Percentiles rank a stretch among this genome's conserved stretches.
Evolutionary conservation across 1,140 invertebrate genomes (phyloP).

Genomic region (Pollicipes pollicipes): DNA sequence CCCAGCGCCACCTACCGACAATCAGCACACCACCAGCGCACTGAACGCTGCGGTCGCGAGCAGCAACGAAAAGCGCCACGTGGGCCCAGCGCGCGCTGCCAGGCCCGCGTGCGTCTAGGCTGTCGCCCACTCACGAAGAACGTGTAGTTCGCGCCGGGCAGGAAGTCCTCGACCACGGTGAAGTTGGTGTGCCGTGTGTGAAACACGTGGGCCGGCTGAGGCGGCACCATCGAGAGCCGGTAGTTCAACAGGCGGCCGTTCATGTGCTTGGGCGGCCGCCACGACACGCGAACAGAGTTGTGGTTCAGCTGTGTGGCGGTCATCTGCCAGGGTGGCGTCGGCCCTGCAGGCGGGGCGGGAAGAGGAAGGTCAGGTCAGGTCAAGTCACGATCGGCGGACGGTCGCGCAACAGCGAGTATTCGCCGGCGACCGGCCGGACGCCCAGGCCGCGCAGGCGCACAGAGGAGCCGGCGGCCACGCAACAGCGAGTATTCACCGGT

Average conservation of each 20-base stretch:
- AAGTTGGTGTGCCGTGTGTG: background rate
- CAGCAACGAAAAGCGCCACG: too few species aligned
- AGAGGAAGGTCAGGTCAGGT: background rate
- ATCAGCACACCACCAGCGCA: too few species aligned
- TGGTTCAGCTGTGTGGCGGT: conserved; percentile 21
- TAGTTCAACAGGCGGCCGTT: conserved; percentile 45
- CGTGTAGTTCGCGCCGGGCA: conserved; percentile 41
- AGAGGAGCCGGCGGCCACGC: too few species aligned
- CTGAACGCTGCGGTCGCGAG: too few species aligned
- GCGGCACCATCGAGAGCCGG: conserved; percentile 32
- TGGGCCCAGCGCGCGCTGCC: too few species aligned
- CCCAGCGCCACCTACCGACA: too few species aligned
- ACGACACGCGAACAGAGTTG: conserved; percentile 44
- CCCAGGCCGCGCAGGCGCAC: too few species aligned
- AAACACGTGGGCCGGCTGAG: background rate
- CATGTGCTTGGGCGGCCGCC: conserved; percentile 41
- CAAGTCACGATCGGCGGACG: too few species aligned
- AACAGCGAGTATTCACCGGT: too few species aligned
- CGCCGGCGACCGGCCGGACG: background rate
- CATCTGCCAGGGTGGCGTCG: background rate
- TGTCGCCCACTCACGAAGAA: conserved; percentile 42
- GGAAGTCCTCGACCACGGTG: conserved; percentile 37
- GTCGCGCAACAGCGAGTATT: too few species aligned
- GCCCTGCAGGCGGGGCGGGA: background rate
- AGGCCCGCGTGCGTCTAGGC: background rate